Conservation (phyloP, 1,140 invertebrate genomes). For the Adelges cooleyi region DNA sequence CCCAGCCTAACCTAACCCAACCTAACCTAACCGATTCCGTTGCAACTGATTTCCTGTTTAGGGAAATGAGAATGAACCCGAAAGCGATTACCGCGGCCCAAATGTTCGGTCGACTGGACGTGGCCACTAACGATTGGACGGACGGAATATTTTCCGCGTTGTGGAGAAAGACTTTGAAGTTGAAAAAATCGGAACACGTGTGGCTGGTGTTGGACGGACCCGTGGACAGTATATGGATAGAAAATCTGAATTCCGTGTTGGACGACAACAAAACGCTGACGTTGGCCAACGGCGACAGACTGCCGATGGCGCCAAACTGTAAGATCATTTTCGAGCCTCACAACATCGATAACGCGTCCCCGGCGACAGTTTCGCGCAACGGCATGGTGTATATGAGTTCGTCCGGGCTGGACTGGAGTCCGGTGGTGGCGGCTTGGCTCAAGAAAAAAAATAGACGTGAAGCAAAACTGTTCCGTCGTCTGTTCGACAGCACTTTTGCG, state of each 20-base stretch:
- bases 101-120: conserved; percentile 93
- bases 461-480: conserved; percentile 56
- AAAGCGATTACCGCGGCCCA: conserved; percentile 93
- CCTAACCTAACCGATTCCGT: not conserved
- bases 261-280: conserved; percentile 92
- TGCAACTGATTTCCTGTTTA: conserved; percentile 34
- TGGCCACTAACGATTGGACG: conserved; percentile 96
- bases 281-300: conserved; percentile 83
- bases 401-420: conserved; percentile 82
- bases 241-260: conserved; percentile 90
- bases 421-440: conserved; percentile 72
- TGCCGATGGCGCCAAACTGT: conserved; percentile 80
- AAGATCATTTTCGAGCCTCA: conserved; percentile 96
- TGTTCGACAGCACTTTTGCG: conserved; percentile 72
- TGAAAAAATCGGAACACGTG: conserved; percentile 72
- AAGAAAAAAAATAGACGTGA: conserved; percentile 60
- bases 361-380: conserved; percentile 88
- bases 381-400: conserved; percentile 98
- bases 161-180: conserved; percentile 84
- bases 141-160: conserved; percentile 94
- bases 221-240: conserved; percentile 94
- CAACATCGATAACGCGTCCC: conserved; percentile 93
- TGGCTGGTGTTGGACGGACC: conserved; percentile 92
- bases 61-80: conserved; percentile 96
- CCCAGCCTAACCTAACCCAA: not conserved